These are phyloP conservation scores for Capreolus pygargus DNA, from an alignment of 2,113 vertebrate genomes.

Conservation along the genomic window DNA sequence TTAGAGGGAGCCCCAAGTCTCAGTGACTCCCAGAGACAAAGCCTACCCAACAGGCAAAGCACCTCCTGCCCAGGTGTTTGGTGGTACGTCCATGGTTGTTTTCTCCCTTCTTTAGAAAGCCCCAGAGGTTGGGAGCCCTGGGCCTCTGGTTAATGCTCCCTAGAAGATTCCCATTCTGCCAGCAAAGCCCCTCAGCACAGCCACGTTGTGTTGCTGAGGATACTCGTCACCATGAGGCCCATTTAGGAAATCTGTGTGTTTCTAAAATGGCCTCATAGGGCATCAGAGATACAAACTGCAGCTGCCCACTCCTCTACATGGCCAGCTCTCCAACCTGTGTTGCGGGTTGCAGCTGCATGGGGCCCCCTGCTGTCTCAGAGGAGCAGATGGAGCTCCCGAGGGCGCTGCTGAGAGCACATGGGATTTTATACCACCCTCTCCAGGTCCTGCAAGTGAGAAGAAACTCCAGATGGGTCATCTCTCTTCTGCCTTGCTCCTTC, in stretches of 20 bases:
- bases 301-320: fast-evolving
- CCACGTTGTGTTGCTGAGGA: neutral
- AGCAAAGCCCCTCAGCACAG: neutral
- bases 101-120: neutral
- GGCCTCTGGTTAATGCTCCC: neutral
- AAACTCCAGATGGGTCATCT: neutral
- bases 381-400: fast-evolving
- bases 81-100: fast-evolving
- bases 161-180: too few species aligned
- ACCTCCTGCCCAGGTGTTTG: neutral
- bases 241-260: neutral
- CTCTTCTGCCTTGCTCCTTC: neutral
- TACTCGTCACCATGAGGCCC: neutral
- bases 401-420: fast-evolving
- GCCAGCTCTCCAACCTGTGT: neutral
- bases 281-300: too few species aligned
- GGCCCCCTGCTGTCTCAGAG: neutral
- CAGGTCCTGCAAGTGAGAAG: neutral
- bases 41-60: neutral
- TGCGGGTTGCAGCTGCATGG: neutral
- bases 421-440: neutral
- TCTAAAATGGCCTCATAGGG: neutral
- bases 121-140: neutral
- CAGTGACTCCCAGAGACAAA: neutral
- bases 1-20: neutral